Conservation (phyloP, 2,113 vertebrate genomes). For the Rhea pennata region DNA sequence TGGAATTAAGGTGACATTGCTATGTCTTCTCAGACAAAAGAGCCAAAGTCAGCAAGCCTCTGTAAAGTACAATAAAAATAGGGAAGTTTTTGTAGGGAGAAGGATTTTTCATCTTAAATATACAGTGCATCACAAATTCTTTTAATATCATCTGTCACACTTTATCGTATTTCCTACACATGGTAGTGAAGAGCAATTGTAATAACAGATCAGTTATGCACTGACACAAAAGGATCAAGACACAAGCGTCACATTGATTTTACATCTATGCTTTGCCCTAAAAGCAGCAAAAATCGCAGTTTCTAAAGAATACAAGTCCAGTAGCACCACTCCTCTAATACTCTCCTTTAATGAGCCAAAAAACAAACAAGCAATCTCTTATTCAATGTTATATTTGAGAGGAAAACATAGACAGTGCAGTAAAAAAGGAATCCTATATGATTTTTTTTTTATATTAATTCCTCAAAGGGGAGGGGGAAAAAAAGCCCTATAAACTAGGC, state of each 20-base stretch:
- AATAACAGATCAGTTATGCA: background rate
- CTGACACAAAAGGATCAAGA: background rate
- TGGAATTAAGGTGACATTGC: background rate
- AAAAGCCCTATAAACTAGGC: background rate
- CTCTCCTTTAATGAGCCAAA: accelerated
- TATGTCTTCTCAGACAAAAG: background rate
- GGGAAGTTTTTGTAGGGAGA: background rate
- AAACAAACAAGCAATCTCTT: background rate
- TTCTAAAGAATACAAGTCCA: background rate
- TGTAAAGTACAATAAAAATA: background rate
- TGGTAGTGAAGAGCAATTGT: background rate
- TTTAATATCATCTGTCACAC: background rate
- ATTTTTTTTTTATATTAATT: background rate
- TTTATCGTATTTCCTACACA: background rate
- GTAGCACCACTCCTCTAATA: background rate
- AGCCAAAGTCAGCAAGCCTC: background rate
- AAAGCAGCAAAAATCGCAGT: background rate
- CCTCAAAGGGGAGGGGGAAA: background rate
- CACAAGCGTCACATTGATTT: background rate
- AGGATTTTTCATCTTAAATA: background rate
- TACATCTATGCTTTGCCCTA: background rate
- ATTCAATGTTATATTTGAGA: background rate
- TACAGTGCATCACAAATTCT: accelerated
- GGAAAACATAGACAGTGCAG: background rate
- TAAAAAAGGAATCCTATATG: background rate